Evolutionary conservation across 2,113 vertebrate species (phyloP), one percentile per base, ranked within the genome.

Genomic region (Irena cyanogastra): DNA sequence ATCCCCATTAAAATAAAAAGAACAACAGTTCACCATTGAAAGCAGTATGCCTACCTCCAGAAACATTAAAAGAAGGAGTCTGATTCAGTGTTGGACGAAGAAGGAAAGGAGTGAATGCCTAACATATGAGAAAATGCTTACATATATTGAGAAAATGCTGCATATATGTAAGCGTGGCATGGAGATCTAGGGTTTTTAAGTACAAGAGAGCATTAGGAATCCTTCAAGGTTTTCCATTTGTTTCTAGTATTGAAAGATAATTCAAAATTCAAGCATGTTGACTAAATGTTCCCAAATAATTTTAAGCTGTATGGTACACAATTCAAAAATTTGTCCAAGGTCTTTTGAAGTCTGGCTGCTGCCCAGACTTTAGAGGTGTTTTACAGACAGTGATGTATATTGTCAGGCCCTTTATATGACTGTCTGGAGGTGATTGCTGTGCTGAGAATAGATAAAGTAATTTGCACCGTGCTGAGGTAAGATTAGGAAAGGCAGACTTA

Each of bases 371-470:
- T 72, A 87, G 53, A 85, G 57, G 70, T 88, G 42, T 79, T 87
- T 83, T 85, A 50, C 42, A 87, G 78, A 85, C 27, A 77, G 21
- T 50, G 45, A 90, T 90, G 42, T 56, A 47, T 76, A 72, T 66
- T 85, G 75, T 88, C 66, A 90, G 33, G 47, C 11, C 91, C 85
- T 86, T 96, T 83, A 85, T 90, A 74, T n/a, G 45, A 30, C 39
- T 2, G 31, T 81, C 78, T 96, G 78, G 78, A 93, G 50, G 50
- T 90, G 85, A 86, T n/a, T 63, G 26, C 50, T 93, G 33, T 90
- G 66, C 82, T 91, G 66, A 88, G 87, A 91, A 87, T 16, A 95
- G 84, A 90, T 94, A 97, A 95, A 30, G 75, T 83, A 95, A 96
- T 90, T 95, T 91, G 78, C 85, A 96, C 45, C 75, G 76, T 59